phyloP scores from a whole-genome alignment of 2,797 vertebrate genomes.

The Platyrinchus mystaceus region DNA sequence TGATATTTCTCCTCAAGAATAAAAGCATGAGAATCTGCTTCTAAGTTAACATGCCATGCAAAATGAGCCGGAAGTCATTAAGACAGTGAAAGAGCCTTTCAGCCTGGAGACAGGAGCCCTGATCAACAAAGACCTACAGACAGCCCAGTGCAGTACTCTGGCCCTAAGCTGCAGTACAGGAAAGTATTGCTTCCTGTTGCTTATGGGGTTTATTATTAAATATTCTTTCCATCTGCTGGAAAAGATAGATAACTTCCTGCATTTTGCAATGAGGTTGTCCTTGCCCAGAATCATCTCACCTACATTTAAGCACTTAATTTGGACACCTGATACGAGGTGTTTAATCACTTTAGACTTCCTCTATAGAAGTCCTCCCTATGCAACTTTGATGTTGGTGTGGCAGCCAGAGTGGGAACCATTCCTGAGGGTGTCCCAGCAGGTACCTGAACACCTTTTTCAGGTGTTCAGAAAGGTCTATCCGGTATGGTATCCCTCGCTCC shows the following conservation, averaged over 20 bases:
- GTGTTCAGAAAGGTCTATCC: neutral
- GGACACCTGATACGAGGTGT: neutral
- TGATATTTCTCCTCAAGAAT: neutral
- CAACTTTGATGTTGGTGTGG: neutral
- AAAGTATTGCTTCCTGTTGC: neutral
- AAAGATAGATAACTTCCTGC: neutral
- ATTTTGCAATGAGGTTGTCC: neutral
- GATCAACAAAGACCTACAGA: neutral
- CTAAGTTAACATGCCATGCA: neutral
- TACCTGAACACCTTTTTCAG: neutral
- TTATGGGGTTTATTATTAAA: neutral
- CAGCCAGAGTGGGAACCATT: neutral
- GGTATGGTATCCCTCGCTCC: neutral
- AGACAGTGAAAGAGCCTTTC: neutral
- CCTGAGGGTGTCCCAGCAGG: neutral
- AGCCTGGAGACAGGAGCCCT: neutral
- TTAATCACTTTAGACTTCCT: neutral
- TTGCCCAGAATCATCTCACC: neutral
- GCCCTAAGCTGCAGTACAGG: neutral
- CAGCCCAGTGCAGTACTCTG: neutral
- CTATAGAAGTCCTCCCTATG: neutral
- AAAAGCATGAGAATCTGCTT: neutral
- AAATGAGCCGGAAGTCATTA: neutral
- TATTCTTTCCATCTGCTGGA: neutral
- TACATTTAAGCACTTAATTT: neutral